These are phyloP conservation scores for Zelleria hepariella DNA, from an alignment of 2,888 invertebrate genomes.

Conservation along the genomic window DNA sequence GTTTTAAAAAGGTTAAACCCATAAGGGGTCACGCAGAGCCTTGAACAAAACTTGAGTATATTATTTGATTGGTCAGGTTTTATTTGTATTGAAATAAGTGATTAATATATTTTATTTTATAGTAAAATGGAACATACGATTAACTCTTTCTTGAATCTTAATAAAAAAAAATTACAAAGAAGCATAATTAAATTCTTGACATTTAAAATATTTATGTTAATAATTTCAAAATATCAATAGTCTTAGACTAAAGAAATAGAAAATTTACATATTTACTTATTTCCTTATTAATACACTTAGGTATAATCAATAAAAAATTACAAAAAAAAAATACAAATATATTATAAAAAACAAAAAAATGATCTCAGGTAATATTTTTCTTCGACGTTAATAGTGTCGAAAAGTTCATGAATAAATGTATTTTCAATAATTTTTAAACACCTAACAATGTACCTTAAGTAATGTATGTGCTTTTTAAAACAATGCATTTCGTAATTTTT, in stretches of 20 bases:
- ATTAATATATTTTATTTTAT: constrained; percentile 1
- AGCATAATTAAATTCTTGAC: constrained; percentile 17
- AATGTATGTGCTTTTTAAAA: neutral
- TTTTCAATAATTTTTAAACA: neutral
- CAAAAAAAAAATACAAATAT: constrained; percentile 51
- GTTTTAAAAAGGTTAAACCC: neutral
- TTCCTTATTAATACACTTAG: constrained; percentile 17
- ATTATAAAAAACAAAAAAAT: constrained; percentile 49
- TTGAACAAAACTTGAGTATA: neutral
- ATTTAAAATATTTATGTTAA: constrained; percentile 18
- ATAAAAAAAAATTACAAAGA: constrained; percentile 7
- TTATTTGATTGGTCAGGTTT: neutral
- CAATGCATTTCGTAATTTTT: neutral
- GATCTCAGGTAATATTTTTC: constrained; percentile 42
- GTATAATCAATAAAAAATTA: constrained; percentile 25
- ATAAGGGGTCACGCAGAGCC: neutral
- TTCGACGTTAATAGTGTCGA: neutral
- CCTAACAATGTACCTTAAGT: neutral
- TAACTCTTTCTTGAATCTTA: constrained; percentile 10
- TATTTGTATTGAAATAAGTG: neutral
- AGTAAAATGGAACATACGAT: constrained; percentile 1
- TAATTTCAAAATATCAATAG: constrained; percentile 13
- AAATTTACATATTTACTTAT: constrained; percentile 30
- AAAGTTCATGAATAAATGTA: neutral
- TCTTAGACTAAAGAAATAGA: constrained; percentile 12